A percentile compares a stretch with the other conserved stretches of the same genome.
phyloP scores from a whole-genome alignment of 2,797 vertebrate genomes.

The Mormyrops boulengeri region DNA sequence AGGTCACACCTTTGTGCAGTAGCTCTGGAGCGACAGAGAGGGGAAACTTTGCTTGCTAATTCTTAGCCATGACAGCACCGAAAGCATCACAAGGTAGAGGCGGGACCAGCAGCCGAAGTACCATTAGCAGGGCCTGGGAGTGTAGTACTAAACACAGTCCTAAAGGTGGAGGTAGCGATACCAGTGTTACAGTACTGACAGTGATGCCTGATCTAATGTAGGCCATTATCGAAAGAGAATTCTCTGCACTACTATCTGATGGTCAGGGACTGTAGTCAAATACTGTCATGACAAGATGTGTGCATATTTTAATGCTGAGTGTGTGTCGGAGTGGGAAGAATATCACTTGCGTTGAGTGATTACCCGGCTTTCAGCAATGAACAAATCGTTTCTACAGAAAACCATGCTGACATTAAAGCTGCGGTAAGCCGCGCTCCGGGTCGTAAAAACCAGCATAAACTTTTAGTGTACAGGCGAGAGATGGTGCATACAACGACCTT shows the following conservation, averaged over 20 bases:
- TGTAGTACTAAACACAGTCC: neutral
- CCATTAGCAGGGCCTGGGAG: neutral
- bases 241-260: neutral
- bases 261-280: neutral
- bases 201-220: neutral
- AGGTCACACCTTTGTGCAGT: constrained; percentile 86
- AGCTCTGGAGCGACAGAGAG: constrained; percentile 60
- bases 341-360: neutral
- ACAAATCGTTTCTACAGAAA: neutral
- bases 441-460: neutral
- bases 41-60: neutral
- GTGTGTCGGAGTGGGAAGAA: neutral
- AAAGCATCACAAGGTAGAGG: neutral
- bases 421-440: neutral
- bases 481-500: neutral
- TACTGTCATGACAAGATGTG: neutral
- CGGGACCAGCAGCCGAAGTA: neutral
- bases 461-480: neutral
- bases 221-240: neutral
- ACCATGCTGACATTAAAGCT: neutral
- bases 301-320: neutral
- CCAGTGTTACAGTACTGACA: neutral
- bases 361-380: neutral
- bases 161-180: neutral
- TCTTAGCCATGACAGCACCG: neutral